Percentiles rank a stretch among this genome's conserved stretches.
Conservation (phyloP, 2,797 vertebrate species). For the Halcyon leucocephala region DNA sequence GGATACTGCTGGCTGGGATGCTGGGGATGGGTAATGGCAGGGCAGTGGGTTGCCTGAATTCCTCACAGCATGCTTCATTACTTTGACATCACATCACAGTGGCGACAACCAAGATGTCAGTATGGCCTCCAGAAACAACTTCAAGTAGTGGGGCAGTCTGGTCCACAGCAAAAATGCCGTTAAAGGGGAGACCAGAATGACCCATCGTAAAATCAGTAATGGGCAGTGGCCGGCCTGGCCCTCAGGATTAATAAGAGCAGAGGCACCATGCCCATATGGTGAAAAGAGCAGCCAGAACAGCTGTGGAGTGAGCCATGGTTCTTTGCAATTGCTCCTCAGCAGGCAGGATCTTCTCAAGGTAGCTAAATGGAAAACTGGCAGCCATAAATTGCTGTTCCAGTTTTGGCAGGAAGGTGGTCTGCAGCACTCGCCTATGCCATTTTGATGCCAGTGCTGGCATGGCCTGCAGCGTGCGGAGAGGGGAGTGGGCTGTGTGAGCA, state of each 20-base stretch:
- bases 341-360: not conserved
- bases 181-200: not conserved
- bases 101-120: not conserved
- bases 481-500: not conserved
- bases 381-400: not conserved
- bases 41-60: fast-evolving
- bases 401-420: not conserved
- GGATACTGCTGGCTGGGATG: fast-evolving
- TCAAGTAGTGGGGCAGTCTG: fast-evolving
- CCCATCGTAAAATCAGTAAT: not conserved
- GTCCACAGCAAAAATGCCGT: not conserved
- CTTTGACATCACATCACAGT: not conserved
- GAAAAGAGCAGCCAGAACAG: not conserved
- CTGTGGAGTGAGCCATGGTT: not conserved
- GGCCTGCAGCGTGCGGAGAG: fast-evolving
- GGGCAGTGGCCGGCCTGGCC: fast-evolving
- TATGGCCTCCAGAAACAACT: not conserved
- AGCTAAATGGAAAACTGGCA: not conserved
- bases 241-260: not conserved
- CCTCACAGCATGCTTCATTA: not conserved
- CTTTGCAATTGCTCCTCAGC: not conserved
- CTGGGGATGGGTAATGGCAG: fast-evolving
- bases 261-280: fast-evolving
- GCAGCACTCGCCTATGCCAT: not conserved
- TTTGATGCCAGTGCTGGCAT: not conserved